Percentiles rank a stretch among this genome's conserved stretches.
These are phyloP conservation scores for Zapornia atra DNA, from an alignment of 2,113 vertebrate genomes.

Conservation along the genomic window DNA sequence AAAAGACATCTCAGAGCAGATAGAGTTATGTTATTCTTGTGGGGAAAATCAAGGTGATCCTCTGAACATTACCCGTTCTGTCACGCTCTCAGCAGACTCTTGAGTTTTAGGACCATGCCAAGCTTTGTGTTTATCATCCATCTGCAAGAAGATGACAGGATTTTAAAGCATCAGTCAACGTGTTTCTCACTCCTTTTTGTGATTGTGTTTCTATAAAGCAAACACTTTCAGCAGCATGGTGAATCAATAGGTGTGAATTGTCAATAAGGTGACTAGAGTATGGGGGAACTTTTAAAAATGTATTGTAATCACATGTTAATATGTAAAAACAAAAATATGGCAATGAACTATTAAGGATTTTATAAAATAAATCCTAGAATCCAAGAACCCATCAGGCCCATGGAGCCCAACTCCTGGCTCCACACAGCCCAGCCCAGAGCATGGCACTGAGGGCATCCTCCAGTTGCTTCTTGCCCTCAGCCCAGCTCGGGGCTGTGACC, in stretches of 20 bases:
- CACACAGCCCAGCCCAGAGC: too few species aligned
- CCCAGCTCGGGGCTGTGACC: too few species aligned
- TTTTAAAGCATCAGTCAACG: constrained; percentile 4
- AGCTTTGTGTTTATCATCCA: constrained; percentile 38
- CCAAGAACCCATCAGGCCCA: too few species aligned
- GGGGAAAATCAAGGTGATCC: not conserved
- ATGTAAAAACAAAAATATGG: not conserved
- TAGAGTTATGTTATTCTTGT: not conserved
- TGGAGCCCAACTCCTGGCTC: too few species aligned
- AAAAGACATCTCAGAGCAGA: constrained; percentile 5
- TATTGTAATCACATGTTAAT: not conserved
- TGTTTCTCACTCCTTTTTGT: not conserved
- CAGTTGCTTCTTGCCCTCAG: too few species aligned
- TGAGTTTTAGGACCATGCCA: not conserved
- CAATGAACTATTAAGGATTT: not conserved
- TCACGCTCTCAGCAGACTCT: not conserved
- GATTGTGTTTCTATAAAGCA: not conserved
- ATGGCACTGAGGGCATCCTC: too few species aligned
- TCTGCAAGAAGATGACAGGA: not conserved
- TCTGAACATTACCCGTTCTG: not conserved
- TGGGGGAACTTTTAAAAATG: not conserved
- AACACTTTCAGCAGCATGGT: constrained; percentile 46
- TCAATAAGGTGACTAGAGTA: not conserved
- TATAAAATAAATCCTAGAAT: not conserved
- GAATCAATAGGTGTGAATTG: not conserved